A percentile compares a stretch with the other conserved stretches of the same genome.
Conservation (phyloP, 2,888 invertebrate species). For the Drosophila helvetica region DNA sequence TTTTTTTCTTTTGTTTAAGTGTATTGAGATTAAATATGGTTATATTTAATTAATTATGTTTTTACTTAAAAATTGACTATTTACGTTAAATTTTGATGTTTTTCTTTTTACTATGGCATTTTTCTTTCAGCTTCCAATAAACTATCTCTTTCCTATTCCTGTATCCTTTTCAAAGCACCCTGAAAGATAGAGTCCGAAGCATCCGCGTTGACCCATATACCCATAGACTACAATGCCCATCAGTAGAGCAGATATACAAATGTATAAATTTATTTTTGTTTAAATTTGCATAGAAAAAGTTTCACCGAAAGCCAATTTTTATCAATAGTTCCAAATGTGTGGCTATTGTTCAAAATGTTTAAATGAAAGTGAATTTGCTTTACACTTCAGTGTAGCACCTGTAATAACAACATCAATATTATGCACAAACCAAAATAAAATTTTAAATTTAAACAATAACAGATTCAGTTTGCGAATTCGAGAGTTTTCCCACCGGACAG, state of each 20-base stretch:
- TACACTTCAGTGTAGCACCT: slow-evolving; percentile 3
- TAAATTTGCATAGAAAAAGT: slow-evolving; percentile 1
- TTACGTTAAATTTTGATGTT: no score
- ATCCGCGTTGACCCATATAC: not conserved
- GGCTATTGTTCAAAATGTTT: not conserved
- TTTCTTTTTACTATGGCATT: no score
- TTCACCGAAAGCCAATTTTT: slow-evolving; percentile 6
- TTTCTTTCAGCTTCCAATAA: no score
- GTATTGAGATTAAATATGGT: no score
- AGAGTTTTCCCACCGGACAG: not conserved
- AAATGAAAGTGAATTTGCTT: slow-evolving; percentile 6
- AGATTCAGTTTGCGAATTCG: not conserved
- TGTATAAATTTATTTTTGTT: not conserved
- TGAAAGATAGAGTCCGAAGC: no score
- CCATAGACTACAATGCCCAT: not conserved
- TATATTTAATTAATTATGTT: no score
- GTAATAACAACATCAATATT: not conserved
- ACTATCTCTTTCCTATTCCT: no score
- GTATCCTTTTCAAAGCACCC: no score
- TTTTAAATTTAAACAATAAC: not conserved
- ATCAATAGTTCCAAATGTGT: not conserved
- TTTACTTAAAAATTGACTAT: no score
- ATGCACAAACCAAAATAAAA: no score
- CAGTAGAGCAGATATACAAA: not conserved
- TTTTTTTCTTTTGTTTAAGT: no score